Evolutionary conservation across 2,888 invertebrate genomes (phyloP), one percentile per base, ranked within the genome.

Genomic region (Tortrix viridana): DNA sequence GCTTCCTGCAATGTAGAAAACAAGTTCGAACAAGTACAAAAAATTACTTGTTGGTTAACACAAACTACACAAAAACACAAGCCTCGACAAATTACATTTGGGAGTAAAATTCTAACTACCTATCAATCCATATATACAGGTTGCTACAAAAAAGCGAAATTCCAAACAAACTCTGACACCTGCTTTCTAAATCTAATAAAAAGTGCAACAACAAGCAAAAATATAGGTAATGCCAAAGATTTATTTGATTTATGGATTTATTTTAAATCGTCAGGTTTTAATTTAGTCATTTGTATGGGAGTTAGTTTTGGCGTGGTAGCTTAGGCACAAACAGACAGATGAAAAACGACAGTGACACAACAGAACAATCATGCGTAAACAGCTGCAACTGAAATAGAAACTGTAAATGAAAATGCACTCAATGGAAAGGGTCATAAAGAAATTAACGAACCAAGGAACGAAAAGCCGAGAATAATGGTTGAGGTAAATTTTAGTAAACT

Each of bases 1-100:
- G 79, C 78, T 72, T 90, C 90, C 90, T 90, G 81, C 14, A 74
- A 73, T 37, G 58, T 41, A 47, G n/a, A 53, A 23, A 64, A 60
- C n/a, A 18, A 3, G 9, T 5, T 53, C 46, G 19, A 46, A 46
- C 12, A 46, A 19, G 19, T 46, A 46, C 12, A 16, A 22, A n/a
- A 23, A 5, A 14, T 19, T 4, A 16, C 22, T n/a, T 16, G 44
- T 44, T 46, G 23, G 23, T 23, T 44, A 60, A 26, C 32, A 61
- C 48, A 43, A 54, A 19, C 46, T 49, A 61, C 43, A 50, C 5
- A 23, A 44, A 3, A 38, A 32, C 26, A 50, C 20, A 55, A 44
- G 44, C 47, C 38, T 44, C 44, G 6, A 20, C 32, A 59, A 44
- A 20, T 43, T 44, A 19, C 12, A 12, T 20, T 18, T 44, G 44